Evolutionary conservation across 2,113 vertebrate species (phyloP).

Genomic region (Accipiter cooperii): DNA sequence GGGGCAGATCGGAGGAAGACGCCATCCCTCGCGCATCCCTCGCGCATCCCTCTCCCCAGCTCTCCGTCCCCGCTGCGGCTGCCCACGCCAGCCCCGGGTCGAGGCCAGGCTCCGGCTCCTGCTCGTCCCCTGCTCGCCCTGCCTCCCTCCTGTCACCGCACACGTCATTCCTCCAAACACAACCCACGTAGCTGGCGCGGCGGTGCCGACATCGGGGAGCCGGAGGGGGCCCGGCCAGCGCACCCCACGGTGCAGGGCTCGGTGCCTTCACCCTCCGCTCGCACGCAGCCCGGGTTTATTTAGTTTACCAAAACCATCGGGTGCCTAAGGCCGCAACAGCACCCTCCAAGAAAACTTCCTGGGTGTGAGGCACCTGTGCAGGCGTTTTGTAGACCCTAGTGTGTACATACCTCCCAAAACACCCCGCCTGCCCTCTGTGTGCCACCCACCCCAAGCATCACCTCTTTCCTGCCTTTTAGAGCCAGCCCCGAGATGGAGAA

Average conservation of each 20-base stretch:
- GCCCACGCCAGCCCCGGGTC: neutral
- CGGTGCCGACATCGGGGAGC: fast-evolving
- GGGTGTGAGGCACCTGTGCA: neutral
- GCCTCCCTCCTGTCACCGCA: neutral
- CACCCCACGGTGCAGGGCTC: fast-evolving
- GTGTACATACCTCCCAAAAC: fast-evolving
- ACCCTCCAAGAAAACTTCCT: neutral
- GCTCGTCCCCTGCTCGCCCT: neutral
- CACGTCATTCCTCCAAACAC: neutral
- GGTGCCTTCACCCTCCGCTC: fast-evolving
- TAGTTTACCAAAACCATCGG: neutral
- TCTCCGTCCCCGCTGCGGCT: neutral
- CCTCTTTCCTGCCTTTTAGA: neutral
- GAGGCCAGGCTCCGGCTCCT: neutral
- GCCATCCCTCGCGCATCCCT: neutral
- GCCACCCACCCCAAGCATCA: neutral
- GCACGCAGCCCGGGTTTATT: neutral
- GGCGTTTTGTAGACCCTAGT: neutral
- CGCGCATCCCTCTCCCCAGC: neutral
- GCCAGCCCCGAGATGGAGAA: neutral
- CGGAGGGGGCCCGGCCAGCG: neutral
- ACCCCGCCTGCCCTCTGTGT: neutral
- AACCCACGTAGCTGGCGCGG: neutral
- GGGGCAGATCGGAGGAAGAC: neutral
- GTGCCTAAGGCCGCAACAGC: neutral